Percentiles rank a stretch among this genome's conserved stretches.
phyloP scores from a whole-genome alignment of 2,888 invertebrate genomes.

The Acrobasis repandana region DNA sequence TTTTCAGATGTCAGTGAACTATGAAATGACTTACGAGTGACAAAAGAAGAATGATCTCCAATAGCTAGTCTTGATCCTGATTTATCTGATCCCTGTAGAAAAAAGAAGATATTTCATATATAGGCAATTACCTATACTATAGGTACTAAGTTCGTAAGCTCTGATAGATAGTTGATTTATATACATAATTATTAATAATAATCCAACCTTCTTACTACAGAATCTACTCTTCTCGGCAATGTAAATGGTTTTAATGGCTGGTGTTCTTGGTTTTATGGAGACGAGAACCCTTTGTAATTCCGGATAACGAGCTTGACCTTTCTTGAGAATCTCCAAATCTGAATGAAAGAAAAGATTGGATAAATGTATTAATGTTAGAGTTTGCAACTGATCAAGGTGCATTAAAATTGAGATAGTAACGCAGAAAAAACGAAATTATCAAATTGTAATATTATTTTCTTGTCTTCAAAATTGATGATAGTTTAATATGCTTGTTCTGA shows the following conservation, averaged over 20 bases:
- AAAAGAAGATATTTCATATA: neutral
- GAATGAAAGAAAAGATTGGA: conserved; percentile 31
- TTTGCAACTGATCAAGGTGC: neutral
- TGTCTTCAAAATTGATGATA: no score
- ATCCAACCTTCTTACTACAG: conserved; percentile 54
- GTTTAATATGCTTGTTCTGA: no score
- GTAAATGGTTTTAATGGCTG: conserved; percentile 65
- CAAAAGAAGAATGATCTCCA: conserved; percentile 68
- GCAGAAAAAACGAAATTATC: no score
- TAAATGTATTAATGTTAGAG: conserved; percentile 15
- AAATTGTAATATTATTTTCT: no score
- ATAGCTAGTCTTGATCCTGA: conserved; percentile 64
- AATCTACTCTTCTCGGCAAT: conserved; percentile 63
- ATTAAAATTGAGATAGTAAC: no score
- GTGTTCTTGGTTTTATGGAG: conserved; percentile 57
- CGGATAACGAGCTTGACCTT: conserved; percentile 43
- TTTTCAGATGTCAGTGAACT: neutral
- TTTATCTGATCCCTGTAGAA: conserved; percentile 57
- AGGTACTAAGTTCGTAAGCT: no score
- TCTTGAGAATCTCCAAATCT: conserved; percentile 66
- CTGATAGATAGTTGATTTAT: no score
- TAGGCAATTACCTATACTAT: no score
- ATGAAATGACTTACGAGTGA: conserved; percentile 50
- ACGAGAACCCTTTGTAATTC: conserved; percentile 62
- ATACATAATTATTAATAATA: conserved; percentile 1